A percentile compares a stretch with the other conserved stretches of the same genome.
These are phyloP conservation scores for Aphaenogaster rudis DNA, from an alignment of 1,140 invertebrate genomes.

Conservation along the genomic window DNA sequence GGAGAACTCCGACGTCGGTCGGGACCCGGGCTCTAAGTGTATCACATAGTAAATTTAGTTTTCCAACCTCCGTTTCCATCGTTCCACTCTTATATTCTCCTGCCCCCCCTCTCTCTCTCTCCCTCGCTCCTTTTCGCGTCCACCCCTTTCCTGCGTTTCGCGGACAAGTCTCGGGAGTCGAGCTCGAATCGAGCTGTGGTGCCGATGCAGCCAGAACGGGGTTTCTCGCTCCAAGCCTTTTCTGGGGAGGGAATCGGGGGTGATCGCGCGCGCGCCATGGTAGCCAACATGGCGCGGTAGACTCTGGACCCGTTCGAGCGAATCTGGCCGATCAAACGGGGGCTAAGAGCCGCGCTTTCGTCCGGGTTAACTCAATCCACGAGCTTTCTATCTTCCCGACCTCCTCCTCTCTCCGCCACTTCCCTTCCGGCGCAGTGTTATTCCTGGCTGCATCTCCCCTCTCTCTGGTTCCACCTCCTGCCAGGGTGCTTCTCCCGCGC, in stretches of 20 bases:
- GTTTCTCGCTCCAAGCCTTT: constrained; percentile 51
- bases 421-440: constrained; percentile 25
- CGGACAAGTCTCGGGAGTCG: constrained; percentile 31
- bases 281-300: constrained; percentile 79
- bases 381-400: constrained; percentile 74
- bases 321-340: constrained; percentile 87
- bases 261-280: constrained; percentile 69
- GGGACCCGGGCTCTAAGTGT: constrained; percentile 82
- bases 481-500: constrained; percentile 63
- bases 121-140: constrained; percentile 19
- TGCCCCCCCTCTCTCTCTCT: neutral
- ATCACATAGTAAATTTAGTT: constrained; percentile 87
- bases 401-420: constrained; percentile 50
- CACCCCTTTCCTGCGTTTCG: constrained; percentile 54
- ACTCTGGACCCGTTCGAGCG: constrained; percentile 83
- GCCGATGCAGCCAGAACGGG: constrained; percentile 45
- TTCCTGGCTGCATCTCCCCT: constrained; percentile 8
- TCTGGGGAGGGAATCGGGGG: constrained; percentile 61
- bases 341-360: constrained; percentile 86
- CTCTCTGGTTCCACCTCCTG: constrained; percentile 25
- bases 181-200: constrained; percentile 41
- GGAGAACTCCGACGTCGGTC: constrained; percentile 76
- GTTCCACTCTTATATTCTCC: constrained; percentile 19
- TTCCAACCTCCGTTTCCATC: constrained; percentile 78
- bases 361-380: constrained; percentile 85